Evolutionary conservation across 2,888 invertebrate genomes (phyloP).

Genomic region (Marronus borbonicus): DNA sequence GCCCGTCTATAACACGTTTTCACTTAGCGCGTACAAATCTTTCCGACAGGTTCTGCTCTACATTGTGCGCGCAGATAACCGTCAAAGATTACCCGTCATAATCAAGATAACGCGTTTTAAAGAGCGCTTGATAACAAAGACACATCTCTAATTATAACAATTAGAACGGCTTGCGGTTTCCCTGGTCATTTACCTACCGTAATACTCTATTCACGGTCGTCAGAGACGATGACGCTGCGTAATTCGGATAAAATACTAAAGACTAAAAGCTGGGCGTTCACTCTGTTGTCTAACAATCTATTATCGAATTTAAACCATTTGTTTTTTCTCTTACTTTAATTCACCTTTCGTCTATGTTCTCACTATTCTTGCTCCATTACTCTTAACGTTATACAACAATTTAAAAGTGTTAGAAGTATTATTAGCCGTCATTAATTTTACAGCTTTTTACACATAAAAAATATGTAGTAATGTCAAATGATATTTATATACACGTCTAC

Average conservation of each 20-base stretch:
- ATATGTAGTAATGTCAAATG: not conserved
- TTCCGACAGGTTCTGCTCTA: slow-evolving; percentile 18
- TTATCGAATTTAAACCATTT: slow-evolving; percentile 61
- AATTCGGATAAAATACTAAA: slow-evolving; percentile 50
- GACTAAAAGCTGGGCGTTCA: slow-evolving; percentile 62
- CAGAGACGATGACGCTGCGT: slow-evolving; percentile 60
- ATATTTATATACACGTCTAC: too few species aligned
- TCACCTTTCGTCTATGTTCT: slow-evolving; percentile 4
- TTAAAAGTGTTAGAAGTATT: not conserved
- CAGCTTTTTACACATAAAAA: not conserved
- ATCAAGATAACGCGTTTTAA: slow-evolving; percentile 51
- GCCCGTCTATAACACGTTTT: slow-evolving; percentile 17
- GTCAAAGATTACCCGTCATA: slow-evolving; percentile 40
- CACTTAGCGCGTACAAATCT: slow-evolving; percentile 34
- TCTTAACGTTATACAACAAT: not conserved
- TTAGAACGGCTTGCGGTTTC: slow-evolving; percentile 54
- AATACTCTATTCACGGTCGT: slow-evolving; percentile 53
- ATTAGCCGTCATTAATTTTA: not conserved
- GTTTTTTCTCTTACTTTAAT: slow-evolving; percentile 34
- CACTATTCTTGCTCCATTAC: not conserved
- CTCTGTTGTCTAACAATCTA: slow-evolving; percentile 63
- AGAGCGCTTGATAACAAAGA: slow-evolving; percentile 53
- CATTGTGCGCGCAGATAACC: slow-evolving; percentile 24
- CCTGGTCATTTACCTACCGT: slow-evolving; percentile 55
- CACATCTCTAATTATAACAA: slow-evolving; percentile 56